Evolutionary conservation across 2,888 invertebrate genomes (phyloP).

Genomic region (Philereme vetulata): DNA sequence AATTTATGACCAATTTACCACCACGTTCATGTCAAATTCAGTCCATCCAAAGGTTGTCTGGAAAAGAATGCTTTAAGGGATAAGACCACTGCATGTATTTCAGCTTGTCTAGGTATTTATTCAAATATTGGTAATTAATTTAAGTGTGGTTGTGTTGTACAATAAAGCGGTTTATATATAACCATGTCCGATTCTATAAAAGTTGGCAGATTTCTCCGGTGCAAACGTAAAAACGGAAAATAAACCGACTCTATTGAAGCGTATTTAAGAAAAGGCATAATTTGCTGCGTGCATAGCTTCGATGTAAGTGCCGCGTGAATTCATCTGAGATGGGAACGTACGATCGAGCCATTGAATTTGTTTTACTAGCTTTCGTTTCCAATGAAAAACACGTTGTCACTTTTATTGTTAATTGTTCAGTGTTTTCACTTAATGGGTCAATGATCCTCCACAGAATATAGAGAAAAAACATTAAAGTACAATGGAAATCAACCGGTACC

Average conservation of each 20-base stretch:
- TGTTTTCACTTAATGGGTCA: slow-evolving; percentile 61
- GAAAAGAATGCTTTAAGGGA: no score
- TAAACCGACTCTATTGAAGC: slow-evolving; percentile 68
- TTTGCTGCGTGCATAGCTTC: slow-evolving; percentile 54
- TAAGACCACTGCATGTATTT: no score
- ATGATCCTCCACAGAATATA: slow-evolving; percentile 36
- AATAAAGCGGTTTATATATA: no score
- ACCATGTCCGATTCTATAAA: slow-evolving; percentile 26
- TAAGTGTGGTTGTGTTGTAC: no score
- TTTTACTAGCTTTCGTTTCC: slow-evolving; percentile 67
- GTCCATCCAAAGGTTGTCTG: no score
- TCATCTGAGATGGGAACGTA: slow-evolving; percentile 60
- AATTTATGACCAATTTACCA: no score
- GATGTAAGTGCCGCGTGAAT: slow-evolving; percentile 54
- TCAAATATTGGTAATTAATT: no score
- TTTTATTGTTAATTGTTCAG: slow-evolving; percentile 56
- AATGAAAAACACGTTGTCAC: slow-evolving; percentile 60
- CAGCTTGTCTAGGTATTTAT: no score
- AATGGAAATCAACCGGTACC: slow-evolving; percentile 2
- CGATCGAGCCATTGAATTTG: slow-evolving; percentile 58
- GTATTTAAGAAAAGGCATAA: slow-evolving; percentile 63
- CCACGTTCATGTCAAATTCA: no score
- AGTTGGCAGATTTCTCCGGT: slow-evolving; percentile 55
- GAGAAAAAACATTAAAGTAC: background rate
- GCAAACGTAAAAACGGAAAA: slow-evolving; percentile 62